Evolutionary conservation across 92 coral and sea anemone species (phyloP), one percentile per base, ranked within the genome.

Genomic region (Paramuricea clavata): DNA sequence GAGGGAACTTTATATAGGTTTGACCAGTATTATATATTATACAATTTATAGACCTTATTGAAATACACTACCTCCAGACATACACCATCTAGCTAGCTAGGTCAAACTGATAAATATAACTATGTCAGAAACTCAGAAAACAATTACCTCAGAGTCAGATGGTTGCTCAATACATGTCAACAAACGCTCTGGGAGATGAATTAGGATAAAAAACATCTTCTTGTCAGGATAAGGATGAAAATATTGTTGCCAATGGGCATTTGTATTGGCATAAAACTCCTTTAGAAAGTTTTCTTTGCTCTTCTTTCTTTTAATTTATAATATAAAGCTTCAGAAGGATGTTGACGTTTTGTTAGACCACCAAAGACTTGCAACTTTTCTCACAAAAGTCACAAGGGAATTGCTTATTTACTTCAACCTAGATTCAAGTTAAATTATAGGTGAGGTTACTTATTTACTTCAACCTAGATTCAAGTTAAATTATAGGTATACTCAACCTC

Each of bases 401-500:
- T 42, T 74, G 80, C 34, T 36, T 36, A 41, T 74, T 74, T 31
- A 57, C 80, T 74, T 74, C 57, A 26, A 74, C 80, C 80, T 74
- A 69, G 76, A 26, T n/a, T n/a, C n/a, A 21, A 27, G 19, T 16
- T 12, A 69, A 8, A 69, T 30, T 34, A 21, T 23, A 42, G 10
- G n/a, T 2, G 12, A 74, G 21, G 26, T 12, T 27, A 30, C 2
- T 10, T 36, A 41, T 74, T 74, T 31, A 57, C 80, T 74, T 74
- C 57, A 26, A 74, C 80, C 80, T 74, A 69, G 76, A 26, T n/a
- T n/a, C n/a, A 21, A 27, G 19, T 16, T 12, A 69, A 8, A 69
- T 30, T 34, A 21, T 23, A 42, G 10, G n/a, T 2, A n/a, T n/a
- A n/a, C n/a, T n/a, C n/a, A n/a, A n/a, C n/a, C n/a, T n/a, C n/a